Conservation (phyloP, 1,140 invertebrate species). For the Lycorma delicatula region DNA sequence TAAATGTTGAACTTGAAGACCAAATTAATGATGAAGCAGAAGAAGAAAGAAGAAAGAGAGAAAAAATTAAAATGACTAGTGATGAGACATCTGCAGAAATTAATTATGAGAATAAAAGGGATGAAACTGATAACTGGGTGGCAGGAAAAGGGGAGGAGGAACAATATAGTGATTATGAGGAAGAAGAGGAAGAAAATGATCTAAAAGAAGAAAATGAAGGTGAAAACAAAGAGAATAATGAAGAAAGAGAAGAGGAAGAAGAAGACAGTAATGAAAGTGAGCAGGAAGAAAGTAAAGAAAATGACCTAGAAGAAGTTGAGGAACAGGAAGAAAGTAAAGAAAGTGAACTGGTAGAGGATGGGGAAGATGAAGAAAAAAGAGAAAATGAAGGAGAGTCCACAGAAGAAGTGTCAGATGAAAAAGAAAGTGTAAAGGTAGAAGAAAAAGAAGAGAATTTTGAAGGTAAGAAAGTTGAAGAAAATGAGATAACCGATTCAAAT, state of each 20-base stretch:
- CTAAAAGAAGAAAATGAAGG: neutral
- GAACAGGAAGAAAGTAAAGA: neutral
- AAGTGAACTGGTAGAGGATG: neutral
- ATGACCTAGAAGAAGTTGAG: neutral
- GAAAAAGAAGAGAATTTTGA: neutral
- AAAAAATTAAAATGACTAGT: too few relatives aligned
- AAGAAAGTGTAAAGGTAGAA: neutral
- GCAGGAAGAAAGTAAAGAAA: neutral
- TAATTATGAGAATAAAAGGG: neutral
- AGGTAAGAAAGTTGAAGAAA: neutral
- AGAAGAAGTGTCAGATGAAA: neutral
- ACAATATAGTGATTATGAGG: neutral
- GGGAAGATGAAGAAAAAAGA: neutral
- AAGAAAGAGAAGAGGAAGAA: neutral
- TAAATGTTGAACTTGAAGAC: too few relatives aligned
- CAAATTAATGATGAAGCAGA: too few relatives aligned
- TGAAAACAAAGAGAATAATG: neutral
- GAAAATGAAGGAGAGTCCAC: neutral
- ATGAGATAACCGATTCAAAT: too few relatives aligned
- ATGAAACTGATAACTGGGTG: neutral
- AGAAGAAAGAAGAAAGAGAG: too few relatives aligned
- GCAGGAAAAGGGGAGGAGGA: neutral
- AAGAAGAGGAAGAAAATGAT: neutral
- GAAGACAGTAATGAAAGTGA: neutral
- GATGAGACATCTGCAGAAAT: too few relatives aligned